Conservation (phyloP, 2,797 vertebrate genomes). For the Dicrostonyx torquatus region DNA sequence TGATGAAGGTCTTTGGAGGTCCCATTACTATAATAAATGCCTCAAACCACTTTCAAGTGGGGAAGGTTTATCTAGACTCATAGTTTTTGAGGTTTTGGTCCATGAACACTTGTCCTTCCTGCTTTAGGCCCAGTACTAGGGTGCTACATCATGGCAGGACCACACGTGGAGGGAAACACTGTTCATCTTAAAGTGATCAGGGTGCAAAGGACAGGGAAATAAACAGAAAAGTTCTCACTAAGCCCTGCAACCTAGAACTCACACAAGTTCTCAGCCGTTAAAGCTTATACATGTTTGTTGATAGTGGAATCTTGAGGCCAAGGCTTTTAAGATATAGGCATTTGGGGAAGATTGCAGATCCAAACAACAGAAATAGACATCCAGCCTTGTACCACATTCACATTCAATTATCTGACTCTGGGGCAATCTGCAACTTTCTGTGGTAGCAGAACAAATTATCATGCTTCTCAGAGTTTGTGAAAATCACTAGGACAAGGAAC, state of each 20-base stretch:
- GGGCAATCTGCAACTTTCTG: neutral
- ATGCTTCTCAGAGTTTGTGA: neutral
- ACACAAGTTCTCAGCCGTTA: no score
- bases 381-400: neutral
- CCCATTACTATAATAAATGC: neutral
- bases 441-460: neutral
- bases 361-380: neutral
- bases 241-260: neutral
- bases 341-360: neutral
- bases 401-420: neutral
- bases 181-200: neutral
- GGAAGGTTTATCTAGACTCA: neutral
- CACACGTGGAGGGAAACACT: no score
- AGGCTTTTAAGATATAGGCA: neutral
- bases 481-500: neutral
- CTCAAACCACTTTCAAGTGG: neutral
- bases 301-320: neutral
- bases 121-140: no score
- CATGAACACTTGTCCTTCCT: neutral
- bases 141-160: no score
- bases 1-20: neutral
- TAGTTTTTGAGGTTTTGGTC: neutral
- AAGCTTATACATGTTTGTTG: neutral
- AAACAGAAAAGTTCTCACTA: neutral
- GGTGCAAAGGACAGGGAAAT: neutral